Evolutionary conservation across 1,140 invertebrate species (phyloP), one percentile per base, ranked within the genome.

Genomic region (Caenorhabditis brenneri): DNA sequence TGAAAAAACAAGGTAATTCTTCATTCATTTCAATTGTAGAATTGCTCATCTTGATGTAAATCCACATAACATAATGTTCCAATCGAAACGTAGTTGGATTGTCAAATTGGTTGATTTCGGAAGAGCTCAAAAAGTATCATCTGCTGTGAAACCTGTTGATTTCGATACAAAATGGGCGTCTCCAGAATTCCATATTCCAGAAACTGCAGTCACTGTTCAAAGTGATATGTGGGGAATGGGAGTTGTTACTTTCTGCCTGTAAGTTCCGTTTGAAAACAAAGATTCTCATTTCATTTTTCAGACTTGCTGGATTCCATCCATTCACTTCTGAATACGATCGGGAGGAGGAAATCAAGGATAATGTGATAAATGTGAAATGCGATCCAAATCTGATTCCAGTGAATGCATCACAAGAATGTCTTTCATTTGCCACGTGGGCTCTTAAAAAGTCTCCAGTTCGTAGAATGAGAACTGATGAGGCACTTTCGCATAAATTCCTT

Each of bases 161-260:
- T 86, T 90, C 19, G 85, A 90, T 53, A 29, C 60, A 1, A 87
- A 82, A 53, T 88, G 88, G 83, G 90, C 93, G 94, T 95, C 97
- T 3, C 97, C 97, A 0, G 97, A 99, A 92, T 93, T 98, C 80
- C 91, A 98, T 0, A 88, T 89, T 33, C 94, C 94, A 89, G 95
- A 96, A 88, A 94, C 95, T 91, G 93, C 94, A 19, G 94, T 95
- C 7, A 95, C 94, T 89, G 94, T 94, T 3, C 95, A 96, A 89
- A 95, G 95, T 33, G 97, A 99, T 91, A 94, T 99, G 87, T 99
- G 97, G 97, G 95, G 95, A 69, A 92, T 99, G 29, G 97, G 96
- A 29, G 95, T 96, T 6, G 92, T 99, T 0, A 93, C 95, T 1
- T 99, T 99, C 92, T 93, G 97, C n/a, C 92, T 99, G 91, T 93